Conservation (phyloP, 2,888 invertebrate genomes). For the Argynnis bischoffii region DNA sequence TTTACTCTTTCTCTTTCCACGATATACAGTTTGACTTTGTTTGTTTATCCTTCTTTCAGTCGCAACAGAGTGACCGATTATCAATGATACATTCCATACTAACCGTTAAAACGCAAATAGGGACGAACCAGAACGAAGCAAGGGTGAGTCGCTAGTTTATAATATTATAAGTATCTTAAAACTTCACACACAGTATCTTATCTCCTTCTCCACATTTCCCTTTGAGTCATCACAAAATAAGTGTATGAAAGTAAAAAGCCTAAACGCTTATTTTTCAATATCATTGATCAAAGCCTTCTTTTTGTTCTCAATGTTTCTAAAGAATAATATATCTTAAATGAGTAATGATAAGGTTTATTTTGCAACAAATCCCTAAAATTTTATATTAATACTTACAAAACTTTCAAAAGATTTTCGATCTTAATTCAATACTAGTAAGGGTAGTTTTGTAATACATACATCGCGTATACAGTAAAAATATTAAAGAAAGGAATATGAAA, state of each 20-base stretch:
- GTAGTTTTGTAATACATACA: background rate
- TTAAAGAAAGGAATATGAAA: slow-evolving; percentile 7
- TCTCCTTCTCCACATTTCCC: background rate
- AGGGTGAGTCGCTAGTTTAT: background rate
- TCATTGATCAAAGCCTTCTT: slow-evolving; percentile 16
- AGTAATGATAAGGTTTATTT: slow-evolving; percentile 6
- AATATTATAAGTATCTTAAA: too few species aligned
- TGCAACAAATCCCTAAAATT: background rate
- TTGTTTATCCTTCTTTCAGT: too few species aligned
- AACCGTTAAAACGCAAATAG: background rate
- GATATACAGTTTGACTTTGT: too few species aligned
- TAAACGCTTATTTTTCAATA: slow-evolving; percentile 21
- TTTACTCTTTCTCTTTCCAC: too few species aligned
- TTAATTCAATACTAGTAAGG: background rate
- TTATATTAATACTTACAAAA: background rate
- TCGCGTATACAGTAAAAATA: background rate
- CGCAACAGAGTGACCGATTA: too few species aligned
- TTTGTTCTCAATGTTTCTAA: background rate
- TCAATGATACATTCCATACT: background rate
- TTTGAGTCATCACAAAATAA: slow-evolving; percentile 12
- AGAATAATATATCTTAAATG: background rate
- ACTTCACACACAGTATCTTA: background rate
- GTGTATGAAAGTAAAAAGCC: slow-evolving; percentile 5
- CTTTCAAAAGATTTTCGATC: background rate
- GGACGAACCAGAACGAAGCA: background rate